Conservation (phyloP, 2,113 vertebrate genomes). For the Isichthys henryi region DNA sequence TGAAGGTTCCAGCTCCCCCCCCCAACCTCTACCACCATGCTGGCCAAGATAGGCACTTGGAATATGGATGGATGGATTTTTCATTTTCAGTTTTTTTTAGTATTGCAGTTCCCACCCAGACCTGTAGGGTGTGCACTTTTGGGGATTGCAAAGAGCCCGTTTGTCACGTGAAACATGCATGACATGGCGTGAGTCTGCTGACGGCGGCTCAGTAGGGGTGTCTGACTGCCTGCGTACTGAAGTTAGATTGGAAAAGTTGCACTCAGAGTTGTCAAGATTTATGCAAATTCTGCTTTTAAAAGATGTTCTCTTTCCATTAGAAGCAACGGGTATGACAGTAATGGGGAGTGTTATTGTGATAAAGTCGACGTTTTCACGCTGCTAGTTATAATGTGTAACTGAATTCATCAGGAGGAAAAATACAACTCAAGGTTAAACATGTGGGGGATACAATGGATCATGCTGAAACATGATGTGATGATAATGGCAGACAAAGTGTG, state of each 20-base stretch:
- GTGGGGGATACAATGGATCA: background rate
- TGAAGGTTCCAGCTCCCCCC: background rate
- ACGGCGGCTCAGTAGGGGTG: background rate
- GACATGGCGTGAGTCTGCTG: background rate
- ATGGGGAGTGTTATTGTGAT: constrained; percentile 12
- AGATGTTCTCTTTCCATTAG: background rate
- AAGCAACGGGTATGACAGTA: constrained; percentile 2
- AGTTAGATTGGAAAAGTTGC: background rate
- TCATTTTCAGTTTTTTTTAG: background rate
- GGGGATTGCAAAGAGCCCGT: background rate
- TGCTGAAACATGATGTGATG: background rate
- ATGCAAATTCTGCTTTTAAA: constrained; percentile 1
- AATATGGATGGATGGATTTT: background rate
- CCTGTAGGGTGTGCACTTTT: background rate
- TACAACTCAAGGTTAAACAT: background rate
- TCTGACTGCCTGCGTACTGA: background rate
- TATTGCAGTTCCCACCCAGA: constrained; percentile 1
- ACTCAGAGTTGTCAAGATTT: background rate
- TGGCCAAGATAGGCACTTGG: background rate
- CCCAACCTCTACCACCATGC: background rate
- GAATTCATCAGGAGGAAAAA: background rate
- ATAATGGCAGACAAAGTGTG: background rate
- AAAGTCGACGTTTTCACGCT: background rate
- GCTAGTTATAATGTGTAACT: background rate
- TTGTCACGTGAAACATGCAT: background rate